Base-by-base conservation (phyloP, 2,888 invertebrate genomes). In the Chalcosyrphus nemorum region DNA sequence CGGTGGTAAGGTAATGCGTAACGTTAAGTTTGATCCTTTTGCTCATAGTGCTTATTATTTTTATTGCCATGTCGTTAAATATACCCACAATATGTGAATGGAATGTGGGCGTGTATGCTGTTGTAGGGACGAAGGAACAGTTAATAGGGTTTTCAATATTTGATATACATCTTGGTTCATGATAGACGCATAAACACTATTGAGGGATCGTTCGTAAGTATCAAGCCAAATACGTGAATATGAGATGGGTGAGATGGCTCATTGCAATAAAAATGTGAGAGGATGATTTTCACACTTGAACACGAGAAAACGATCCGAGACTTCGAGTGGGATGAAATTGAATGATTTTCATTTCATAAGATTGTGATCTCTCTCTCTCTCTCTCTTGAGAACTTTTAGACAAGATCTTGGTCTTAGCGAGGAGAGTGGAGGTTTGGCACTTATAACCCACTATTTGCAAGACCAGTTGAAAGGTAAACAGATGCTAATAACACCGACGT, bases 31-130 rank as follows among this genome's bases (percentile, higher is more conserved):
- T 63, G 61, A 68, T 59, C 54, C 74, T 54, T 80, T 74, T 38
- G 6, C 59, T 65, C 65, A 50, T 65, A 65, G 71, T 71, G 65
- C 71, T 65, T 78, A 78, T 78, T 72, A 78, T 41, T 71, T 78
- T 78, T 71, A 71, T 78, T 71, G 57, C 50, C 57, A 21, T 57
- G 50, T 54, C 71, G 45, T 72, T 78, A 72, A 78, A 59, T 32
- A 29, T 56, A 43, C 45, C 19, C 13, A 38, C 27, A 15, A 6
- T 17, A 32, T 56, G 54, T 35, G 65, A 45, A 47, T 35, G 63
- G 27, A 61, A 72, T 72, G 24, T 9, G 21, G 2, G 15, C 4
- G 29, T 27, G 5, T 21, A 15, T n/a, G 29, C n/a, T n/a, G n/a
- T n/a, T 13, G 38, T 24, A 4, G 56, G 41, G 19, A 27, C 52